Evolutionary conservation across 2,113 vertebrate species (phyloP).

Genomic region (Siniperca knerii): DNA sequence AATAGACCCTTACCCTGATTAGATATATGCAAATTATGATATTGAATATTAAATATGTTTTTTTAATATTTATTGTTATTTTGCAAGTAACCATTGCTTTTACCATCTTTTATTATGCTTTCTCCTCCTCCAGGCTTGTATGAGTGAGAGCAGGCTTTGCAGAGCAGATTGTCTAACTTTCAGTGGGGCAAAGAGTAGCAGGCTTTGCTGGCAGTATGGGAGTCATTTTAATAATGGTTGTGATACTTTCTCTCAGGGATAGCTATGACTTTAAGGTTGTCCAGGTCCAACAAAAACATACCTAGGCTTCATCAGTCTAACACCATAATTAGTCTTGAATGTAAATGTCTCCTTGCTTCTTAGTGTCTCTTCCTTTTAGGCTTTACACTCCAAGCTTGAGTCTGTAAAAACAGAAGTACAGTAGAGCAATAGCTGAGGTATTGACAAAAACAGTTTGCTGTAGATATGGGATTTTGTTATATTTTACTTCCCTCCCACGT

Average conservation of each 20-base stretch:
- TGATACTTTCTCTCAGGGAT: constrained; percentile 78
- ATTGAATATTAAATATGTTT: neutral
- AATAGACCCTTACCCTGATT: neutral
- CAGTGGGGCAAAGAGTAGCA: neutral
- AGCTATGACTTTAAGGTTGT: constrained; percentile 72
- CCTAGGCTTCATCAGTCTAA: constrained; percentile 16
- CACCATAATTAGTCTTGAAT: neutral
- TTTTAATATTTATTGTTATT: too few relatives aligned
- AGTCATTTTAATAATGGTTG: constrained; percentile 80
- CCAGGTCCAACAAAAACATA: constrained; percentile 68
- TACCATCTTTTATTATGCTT: neutral
- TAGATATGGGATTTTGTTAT: neutral
- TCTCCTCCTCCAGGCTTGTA: neutral
- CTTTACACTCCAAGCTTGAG: constrained; percentile 53
- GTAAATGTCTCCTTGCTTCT: constrained; percentile 16
- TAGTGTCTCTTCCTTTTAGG: constrained; percentile 37
- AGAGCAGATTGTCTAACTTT: constrained; percentile 76
- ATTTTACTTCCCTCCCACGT: neutral
- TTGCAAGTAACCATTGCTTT: too few relatives aligned
- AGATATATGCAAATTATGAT: constrained; percentile 14
- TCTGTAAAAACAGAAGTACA: constrained; percentile 60
- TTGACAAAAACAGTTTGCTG: neutral
- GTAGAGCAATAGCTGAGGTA: constrained; percentile 46
- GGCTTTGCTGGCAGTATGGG: constrained; percentile 71
- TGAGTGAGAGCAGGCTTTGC: neutral